Conservation (phyloP, 2,888 invertebrate genomes). For the Plagiodera versicolora region DNA sequence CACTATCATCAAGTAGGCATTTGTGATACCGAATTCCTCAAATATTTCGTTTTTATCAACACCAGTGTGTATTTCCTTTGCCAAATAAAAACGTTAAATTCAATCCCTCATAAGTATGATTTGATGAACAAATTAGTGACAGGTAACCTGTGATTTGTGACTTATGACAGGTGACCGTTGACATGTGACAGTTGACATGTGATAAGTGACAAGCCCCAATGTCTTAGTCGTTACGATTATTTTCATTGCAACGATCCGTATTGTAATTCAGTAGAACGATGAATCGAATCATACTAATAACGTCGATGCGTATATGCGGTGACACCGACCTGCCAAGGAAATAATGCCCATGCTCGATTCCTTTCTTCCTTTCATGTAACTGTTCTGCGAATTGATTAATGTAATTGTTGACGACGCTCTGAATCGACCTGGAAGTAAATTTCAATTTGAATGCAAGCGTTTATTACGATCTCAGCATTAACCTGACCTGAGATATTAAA, state of each 20-base stretch:
- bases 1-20: too few relatives aligned
- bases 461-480: constrained; percentile 1
- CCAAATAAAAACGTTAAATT: too few relatives aligned
- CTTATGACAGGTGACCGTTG: too few relatives aligned
- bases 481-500: background rate
- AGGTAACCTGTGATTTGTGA: too few relatives aligned
- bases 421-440: constrained; percentile 9
- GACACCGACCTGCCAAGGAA: background rate
- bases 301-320: background rate
- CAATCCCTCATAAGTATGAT: too few relatives aligned
- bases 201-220: too few relatives aligned
- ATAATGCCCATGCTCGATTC: background rate
- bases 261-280: background rate
- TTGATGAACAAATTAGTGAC: too few relatives aligned
- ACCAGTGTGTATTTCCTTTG: too few relatives aligned
- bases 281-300: background rate
- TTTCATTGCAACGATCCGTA: background rate
- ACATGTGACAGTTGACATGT: too few relatives aligned
- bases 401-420: background rate
- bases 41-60: too few relatives aligned
- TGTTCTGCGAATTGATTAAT: background rate
- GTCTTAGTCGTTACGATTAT: background rate
- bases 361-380: background rate
- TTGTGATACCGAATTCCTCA: too few relatives aligned
- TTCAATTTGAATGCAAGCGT: constrained; percentile 11